A percentile compares a stretch with the other conserved stretches of the same genome.
These are phyloP conservation scores for Spondyliosoma cantharus DNA, from an alignment of 2,797 vertebrate genomes.

Conservation along the genomic window DNA sequence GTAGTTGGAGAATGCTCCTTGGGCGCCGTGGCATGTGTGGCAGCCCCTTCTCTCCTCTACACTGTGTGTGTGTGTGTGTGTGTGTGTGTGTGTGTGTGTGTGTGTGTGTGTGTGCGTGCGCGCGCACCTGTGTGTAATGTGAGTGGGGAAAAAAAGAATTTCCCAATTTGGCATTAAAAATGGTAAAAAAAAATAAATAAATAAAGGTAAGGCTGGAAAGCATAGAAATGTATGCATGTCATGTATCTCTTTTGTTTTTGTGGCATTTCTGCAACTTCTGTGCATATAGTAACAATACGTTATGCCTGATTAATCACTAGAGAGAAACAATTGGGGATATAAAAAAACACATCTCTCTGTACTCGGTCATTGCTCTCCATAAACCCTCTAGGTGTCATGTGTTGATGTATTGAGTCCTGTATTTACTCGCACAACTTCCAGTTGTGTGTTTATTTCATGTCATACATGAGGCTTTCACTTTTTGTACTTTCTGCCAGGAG, in stretches of 20 bases:
- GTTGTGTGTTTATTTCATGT: constrained; percentile 35
- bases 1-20: too few relatives aligned
- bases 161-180: too few relatives aligned
- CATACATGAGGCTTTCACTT: constrained; percentile 1
- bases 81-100: too few relatives aligned
- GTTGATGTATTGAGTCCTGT: constrained; percentile 27
- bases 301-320: not conserved
- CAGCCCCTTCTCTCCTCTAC: too few relatives aligned
- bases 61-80: too few relatives aligned
- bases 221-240: not conserved
- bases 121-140: too few relatives aligned
- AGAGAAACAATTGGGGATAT: not conserved
- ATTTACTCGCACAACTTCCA: not conserved
- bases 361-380: constrained; percentile 19
- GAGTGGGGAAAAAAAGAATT: too few relatives aligned
- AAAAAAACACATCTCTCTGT: not conserved
- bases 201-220: constrained; percentile 78
- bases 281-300: not conserved
- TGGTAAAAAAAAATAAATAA: too few relatives aligned
- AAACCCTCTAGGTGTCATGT: constrained; percentile 1
- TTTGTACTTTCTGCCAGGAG: constrained; percentile 41
- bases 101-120: too few relatives aligned
- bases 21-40: too few relatives aligned
- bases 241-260: not conserved
- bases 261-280: not conserved